Conservation (phyloP, 2,113 vertebrate species). For the Hippocampus zosterae region DNA sequence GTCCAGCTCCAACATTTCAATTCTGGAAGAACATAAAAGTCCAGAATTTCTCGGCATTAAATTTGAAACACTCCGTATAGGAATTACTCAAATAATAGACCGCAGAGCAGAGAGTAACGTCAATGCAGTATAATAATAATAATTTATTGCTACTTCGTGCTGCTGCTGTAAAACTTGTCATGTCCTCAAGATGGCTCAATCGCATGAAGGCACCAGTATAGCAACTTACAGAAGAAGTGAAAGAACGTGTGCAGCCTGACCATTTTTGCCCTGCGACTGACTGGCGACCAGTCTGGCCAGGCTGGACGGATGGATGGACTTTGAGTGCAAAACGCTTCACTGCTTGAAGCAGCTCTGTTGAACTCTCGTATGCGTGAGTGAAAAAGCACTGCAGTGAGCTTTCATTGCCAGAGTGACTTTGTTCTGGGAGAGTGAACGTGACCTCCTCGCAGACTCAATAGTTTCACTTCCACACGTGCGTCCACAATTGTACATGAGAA, state of each 20-base stretch:
- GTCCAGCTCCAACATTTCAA: too few species aligned
- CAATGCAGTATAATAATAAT: too few species aligned
- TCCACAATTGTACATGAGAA: background rate
- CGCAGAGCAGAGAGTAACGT: too few species aligned
- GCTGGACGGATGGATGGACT: background rate
- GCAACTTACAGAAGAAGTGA: background rate
- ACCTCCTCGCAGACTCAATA: conserved; percentile 1
- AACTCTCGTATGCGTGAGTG: conserved; percentile 1
- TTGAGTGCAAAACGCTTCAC: background rate
- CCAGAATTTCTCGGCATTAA: too few species aligned
- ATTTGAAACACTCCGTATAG: too few species aligned
- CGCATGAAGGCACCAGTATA: background rate
- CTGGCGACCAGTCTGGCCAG: background rate
- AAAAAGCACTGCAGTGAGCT: conserved; percentile 1
- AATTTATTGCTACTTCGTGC: too few species aligned
- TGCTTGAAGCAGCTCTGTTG: background rate
- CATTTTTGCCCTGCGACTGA: background rate
- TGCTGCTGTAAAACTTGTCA: too few species aligned
- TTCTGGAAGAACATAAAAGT: too few species aligned
- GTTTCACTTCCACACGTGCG: background rate
- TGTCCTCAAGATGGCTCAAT: too few species aligned
- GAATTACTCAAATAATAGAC: too few species aligned
- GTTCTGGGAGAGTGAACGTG: conserved; percentile 10
- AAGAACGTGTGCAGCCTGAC: background rate
- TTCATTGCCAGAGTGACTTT: conserved; percentile 6